phyloP scores from a whole-genome alignment of 2,113 vertebrate species.

The Phainopepla nitens region DNA sequence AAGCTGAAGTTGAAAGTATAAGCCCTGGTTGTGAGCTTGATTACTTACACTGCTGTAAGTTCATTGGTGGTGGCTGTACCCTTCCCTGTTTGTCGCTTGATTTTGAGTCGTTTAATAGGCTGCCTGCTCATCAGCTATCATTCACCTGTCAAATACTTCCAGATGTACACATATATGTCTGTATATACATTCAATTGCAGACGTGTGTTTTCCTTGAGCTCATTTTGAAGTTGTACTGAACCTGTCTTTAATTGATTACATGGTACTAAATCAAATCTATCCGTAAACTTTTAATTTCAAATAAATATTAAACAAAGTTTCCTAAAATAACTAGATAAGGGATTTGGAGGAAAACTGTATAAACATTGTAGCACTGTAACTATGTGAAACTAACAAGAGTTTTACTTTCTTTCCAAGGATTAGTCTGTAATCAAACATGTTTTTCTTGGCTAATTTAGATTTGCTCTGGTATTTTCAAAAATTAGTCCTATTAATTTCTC shows the following conservation, averaged over 20 bases:
- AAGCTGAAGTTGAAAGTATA: background rate
- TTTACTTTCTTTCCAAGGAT: background rate
- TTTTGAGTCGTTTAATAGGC: background rate
- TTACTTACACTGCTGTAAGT: background rate
- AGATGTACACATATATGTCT: fast-evolving
- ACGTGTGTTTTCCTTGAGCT: background rate
- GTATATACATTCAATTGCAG: background rate
- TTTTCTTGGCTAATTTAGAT: background rate
- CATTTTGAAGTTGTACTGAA: background rate
- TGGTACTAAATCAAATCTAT: background rate
- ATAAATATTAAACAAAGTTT: background rate
- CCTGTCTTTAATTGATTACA: background rate
- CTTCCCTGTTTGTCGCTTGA: background rate
- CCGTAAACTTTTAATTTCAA: background rate
- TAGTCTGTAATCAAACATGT: background rate
- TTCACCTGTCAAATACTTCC: background rate
- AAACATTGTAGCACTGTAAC: background rate
- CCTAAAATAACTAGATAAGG: background rate
- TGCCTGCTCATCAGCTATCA: background rate
- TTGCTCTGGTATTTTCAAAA: background rate
- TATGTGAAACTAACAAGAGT: background rate
- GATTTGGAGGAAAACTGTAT: background rate
- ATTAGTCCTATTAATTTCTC: background rate
- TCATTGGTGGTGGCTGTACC: background rate
- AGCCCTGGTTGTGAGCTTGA: background rate